Evolutionary conservation across 2,113 vertebrate species (phyloP).

Genomic region (Paralichthys olivaceus): DNA sequence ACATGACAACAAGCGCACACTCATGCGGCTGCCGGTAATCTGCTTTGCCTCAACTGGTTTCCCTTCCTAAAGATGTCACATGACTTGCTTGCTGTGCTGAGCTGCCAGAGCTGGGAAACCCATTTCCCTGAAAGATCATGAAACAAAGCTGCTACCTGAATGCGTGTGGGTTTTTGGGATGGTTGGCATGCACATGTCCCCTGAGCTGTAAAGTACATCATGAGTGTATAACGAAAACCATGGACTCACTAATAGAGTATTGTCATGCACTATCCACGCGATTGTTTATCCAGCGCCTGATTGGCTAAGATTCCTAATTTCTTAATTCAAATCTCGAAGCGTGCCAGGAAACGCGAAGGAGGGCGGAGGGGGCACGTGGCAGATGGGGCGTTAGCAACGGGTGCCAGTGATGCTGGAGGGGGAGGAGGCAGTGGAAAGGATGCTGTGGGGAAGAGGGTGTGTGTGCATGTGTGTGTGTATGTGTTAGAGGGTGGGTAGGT

Average conservation of each 20-base stretch:
- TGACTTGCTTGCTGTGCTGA: background rate
- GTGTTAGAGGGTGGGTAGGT: background rate
- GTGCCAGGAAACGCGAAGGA: conserved; percentile 10
- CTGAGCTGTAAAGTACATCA: background rate
- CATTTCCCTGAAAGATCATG: background rate
- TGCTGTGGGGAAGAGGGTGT: background rate
- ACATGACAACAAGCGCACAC: background rate
- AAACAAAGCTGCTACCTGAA: background rate
- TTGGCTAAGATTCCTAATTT: background rate
- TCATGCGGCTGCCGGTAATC: conserved; percentile 18
- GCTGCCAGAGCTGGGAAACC: conserved; percentile 11
- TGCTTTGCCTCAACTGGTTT: conserved; percentile 28
- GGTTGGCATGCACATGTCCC: too few relatives aligned
- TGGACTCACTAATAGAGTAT: too few relatives aligned
- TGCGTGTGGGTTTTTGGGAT: conserved; percentile 5
- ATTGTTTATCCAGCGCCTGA: background rate
- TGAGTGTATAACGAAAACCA: too few relatives aligned
- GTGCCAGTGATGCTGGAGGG: conserved; percentile 29
- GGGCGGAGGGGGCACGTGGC: conserved; percentile 63
- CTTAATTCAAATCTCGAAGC: conserved; percentile 12
- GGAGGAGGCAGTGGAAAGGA: conserved; percentile 3
- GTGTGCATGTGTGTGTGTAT: conserved; percentile 6
- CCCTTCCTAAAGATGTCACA: conserved; percentile 36
- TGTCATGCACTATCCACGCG: too few relatives aligned
- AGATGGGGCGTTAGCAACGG: conserved; percentile 68